These are phyloP conservation scores for Sinocyclocheilus grahami DNA, from an alignment of 2,113 vertebrate species.

Conservation along the genomic window DNA sequence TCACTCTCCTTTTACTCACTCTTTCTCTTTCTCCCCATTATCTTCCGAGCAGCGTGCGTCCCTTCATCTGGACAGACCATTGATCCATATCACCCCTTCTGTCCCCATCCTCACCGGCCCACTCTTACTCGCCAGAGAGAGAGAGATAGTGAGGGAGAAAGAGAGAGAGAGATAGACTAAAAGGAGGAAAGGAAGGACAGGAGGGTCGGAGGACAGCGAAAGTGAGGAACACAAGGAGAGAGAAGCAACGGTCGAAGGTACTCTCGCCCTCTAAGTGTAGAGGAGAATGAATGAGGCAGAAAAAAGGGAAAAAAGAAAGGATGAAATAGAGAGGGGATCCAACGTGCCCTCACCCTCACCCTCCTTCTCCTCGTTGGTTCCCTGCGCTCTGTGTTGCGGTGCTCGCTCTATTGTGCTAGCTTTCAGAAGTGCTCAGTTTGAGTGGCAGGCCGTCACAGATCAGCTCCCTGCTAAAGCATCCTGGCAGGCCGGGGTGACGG, in stretches of 20 bases:
- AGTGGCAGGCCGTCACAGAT: slow-evolving; percentile 99
- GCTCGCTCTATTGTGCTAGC: slow-evolving; percentile 90
- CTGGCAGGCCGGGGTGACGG: slow-evolving; percentile 97
- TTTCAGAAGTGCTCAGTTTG: slow-evolving; percentile 98
- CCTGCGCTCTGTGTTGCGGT: slow-evolving; percentile 74
- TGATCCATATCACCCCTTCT: slow-evolving; percentile 51
- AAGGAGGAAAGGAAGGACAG: slow-evolving; percentile 29
- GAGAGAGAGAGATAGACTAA: slow-evolving; percentile 21
- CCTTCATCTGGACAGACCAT: slow-evolving; percentile 51
- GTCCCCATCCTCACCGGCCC: slow-evolving; percentile 35
- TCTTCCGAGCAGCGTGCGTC: slow-evolving; percentile 38
- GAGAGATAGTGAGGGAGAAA: neutral
- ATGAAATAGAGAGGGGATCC: slow-evolving; percentile 36
- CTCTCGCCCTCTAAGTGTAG: slow-evolving; percentile 25
- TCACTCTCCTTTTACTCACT: slow-evolving; percentile 54
- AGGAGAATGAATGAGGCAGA: slow-evolving; percentile 32
- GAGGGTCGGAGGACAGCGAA: neutral
- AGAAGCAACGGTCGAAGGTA: slow-evolving; percentile 35
- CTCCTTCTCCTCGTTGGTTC: slow-evolving; percentile 48
- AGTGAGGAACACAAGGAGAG: slow-evolving; percentile 1
- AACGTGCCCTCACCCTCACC: slow-evolving; percentile 17
- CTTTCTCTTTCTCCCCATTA: slow-evolving; percentile 50
- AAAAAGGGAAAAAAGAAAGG: slow-evolving; percentile 8
- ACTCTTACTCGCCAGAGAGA: slow-evolving; percentile 35
- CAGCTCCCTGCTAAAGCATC: slow-evolving; percentile 99